These are phyloP conservation scores for Drosophila asahinai DNA, from an alignment of 1,140 invertebrate genomes.

Conservation along the genomic window DNA sequence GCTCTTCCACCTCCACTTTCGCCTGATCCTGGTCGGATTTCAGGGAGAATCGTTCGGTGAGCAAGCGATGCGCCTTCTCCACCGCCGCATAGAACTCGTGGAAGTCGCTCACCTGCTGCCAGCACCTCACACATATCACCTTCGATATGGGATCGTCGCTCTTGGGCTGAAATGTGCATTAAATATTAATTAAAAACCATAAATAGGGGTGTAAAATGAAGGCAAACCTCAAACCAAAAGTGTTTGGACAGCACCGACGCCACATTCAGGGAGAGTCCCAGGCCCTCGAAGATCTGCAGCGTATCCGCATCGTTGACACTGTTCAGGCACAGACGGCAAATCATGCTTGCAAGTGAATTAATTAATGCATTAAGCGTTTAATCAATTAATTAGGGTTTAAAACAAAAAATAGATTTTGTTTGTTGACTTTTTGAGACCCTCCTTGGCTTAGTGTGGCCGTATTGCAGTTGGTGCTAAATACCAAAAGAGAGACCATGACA, in stretches of 20 bases:
- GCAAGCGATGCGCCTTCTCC: slow-evolving; percentile 72
- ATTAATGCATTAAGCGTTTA: slow-evolving; percentile 2
- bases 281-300: slow-evolving; percentile 66
- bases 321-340: slow-evolving; percentile 81
- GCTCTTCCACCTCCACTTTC: slow-evolving; percentile 14
- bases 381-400: slow-evolving; percentile 26
- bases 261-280: slow-evolving; percentile 61
- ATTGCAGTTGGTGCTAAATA: background rate
- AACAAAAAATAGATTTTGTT: slow-evolving; percentile 29
- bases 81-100: slow-evolving; percentile 65
- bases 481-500: background rate
- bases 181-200: background rate
- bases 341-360: slow-evolving; percentile 57
- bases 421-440: slow-evolving; percentile 24
- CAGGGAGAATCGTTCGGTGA: slow-evolving; percentile 70
- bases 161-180: slow-evolving; percentile 52
- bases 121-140: slow-evolving; percentile 60
- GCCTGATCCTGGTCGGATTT: slow-evolving; percentile 32
- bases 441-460: slow-evolving; percentile 4
- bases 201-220: background rate
- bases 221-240: slow-evolving; percentile 72
- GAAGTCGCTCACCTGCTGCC: slow-evolving; percentile 65
- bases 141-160: slow-evolving; percentile 77
- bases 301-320: slow-evolving; percentile 59
- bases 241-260: slow-evolving; percentile 60